phyloP scores from a whole-genome alignment of 2,888 invertebrate species.

The Phaedon cochleariae region DNA sequence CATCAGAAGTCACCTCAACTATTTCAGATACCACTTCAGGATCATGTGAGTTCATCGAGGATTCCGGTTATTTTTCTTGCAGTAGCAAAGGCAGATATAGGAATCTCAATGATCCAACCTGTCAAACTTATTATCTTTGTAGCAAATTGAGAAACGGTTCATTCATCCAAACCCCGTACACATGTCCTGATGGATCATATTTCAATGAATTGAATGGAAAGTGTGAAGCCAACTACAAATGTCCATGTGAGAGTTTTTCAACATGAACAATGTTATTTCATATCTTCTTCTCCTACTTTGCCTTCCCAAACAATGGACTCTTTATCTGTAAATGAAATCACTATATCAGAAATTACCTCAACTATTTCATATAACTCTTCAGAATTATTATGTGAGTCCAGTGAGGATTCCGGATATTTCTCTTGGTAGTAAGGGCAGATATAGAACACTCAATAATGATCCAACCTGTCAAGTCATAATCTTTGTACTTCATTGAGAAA shows the following conservation, averaged over 20 bases:
- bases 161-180: slow-evolving; percentile 50
- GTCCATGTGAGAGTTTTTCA: slow-evolving; percentile 41
- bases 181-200: slow-evolving; percentile 34
- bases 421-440: slow-evolving; percentile 48
- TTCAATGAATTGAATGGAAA: slow-evolving; percentile 58
- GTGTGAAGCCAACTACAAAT: slow-evolving; percentile 62
- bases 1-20: not conserved
- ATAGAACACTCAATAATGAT: slow-evolving; percentile 59
- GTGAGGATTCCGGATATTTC: slow-evolving; percentile 28
- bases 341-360: not conserved
- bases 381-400: slow-evolving; percentile 12
- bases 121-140: slow-evolving; percentile 60
- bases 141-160: slow-evolving; percentile 53
- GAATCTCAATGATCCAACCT: slow-evolving; percentile 44
- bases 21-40: not conserved
- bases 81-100: slow-evolving; percentile 41
- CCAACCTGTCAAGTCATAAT: slow-evolving; percentile 45
- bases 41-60: not conserved
- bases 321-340: no score
- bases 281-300: not conserved
- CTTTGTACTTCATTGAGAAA: slow-evolving; percentile 44
- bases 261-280: slow-evolving; percentile 7
- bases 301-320: not conserved
- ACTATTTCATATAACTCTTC: not conserved
- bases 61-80: slow-evolving; percentile 34